Evolutionary conservation across 2,888 invertebrate species (phyloP).

Genomic region (Phragmatobia fuliginosa): DNA sequence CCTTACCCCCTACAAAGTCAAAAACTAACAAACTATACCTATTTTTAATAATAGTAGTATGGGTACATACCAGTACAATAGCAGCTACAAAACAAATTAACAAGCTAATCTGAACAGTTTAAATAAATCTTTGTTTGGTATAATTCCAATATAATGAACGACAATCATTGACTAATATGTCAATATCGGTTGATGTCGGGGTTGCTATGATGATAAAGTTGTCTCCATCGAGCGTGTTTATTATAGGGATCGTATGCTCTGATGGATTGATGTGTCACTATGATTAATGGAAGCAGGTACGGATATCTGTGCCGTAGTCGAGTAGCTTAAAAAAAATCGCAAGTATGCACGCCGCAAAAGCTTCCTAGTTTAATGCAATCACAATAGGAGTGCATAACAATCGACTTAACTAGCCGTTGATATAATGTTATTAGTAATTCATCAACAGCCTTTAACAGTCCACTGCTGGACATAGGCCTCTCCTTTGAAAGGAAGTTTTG

Average conservation of each 20-base stretch:
- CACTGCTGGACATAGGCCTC: too few relatives aligned
- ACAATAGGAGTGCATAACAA: conserved; percentile 51
- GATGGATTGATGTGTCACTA: conserved; percentile 48
- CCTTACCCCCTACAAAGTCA: too few relatives aligned
- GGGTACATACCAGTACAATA: too few relatives aligned
- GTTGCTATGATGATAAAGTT: conserved; percentile 52
- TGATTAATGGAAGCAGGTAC: conserved; percentile 54
- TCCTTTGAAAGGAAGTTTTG: too few relatives aligned
- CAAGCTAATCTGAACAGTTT: conserved; percentile 14
- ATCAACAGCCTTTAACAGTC: too few relatives aligned
- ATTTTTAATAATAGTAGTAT: too few relatives aligned
- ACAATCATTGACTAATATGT: conserved; percentile 26
- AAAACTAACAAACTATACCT: too few relatives aligned
- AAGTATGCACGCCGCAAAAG: conserved; percentile 35
- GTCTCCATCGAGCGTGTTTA: conserved; percentile 50
- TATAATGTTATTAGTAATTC: conserved; percentile 28
- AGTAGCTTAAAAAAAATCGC: conserved; percentile 18
- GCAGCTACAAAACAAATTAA: neutral
- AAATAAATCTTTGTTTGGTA: neutral
- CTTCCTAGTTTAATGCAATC: conserved; percentile 26
- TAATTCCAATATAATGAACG: neutral
- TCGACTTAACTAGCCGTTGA: conserved; percentile 26
- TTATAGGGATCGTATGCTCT: conserved; percentile 48
- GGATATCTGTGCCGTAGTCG: conserved; percentile 34
- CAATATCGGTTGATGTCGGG: conserved; percentile 56